These are phyloP conservation scores for Psophia crepitans DNA, from an alignment of 2,113 vertebrate species.

Conservation along the genomic window DNA sequence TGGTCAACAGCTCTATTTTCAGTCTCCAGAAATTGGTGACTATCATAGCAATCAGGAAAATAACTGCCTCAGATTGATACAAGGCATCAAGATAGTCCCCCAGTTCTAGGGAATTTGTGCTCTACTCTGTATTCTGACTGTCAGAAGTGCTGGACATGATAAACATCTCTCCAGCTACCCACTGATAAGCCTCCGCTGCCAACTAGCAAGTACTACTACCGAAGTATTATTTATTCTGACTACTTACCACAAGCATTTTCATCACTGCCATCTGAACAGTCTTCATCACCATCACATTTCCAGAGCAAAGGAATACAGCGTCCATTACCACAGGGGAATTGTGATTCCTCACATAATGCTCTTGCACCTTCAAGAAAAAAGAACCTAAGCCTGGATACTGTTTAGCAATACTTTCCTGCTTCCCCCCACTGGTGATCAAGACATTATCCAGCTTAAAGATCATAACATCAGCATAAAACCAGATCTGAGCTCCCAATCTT, in stretches of 20 bases:
- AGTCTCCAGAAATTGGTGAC: background rate
- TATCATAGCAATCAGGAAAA: background rate
- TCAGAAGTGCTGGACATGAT: background rate
- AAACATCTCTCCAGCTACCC: background rate
- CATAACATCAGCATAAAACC: background rate
- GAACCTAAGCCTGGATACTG: background rate
- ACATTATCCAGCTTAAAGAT: background rate
- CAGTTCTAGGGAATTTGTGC: background rate
- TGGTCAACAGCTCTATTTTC: background rate
- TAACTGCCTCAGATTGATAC: background rate
- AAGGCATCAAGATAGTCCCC: background rate
- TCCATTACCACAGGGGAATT: conserved; percentile 92
- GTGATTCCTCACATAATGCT: conserved; percentile 86
- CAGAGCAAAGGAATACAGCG: conserved; percentile 92
- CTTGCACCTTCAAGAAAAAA: conserved; percentile 75
- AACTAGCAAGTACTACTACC: background rate
- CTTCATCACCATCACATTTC: conserved; percentile 94
- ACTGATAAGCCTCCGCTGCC: background rate
- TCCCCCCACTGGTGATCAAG: background rate
- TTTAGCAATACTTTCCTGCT: background rate
- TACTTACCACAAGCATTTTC: conserved; percentile 90
- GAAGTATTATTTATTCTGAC: background rate
- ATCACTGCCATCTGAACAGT: conserved; percentile 91
- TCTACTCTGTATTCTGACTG: background rate
- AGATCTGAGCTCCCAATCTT: background rate